phyloP scores from a whole-genome alignment of 2,797 vertebrate genomes.

The Emydoidea blandingii region DNA sequence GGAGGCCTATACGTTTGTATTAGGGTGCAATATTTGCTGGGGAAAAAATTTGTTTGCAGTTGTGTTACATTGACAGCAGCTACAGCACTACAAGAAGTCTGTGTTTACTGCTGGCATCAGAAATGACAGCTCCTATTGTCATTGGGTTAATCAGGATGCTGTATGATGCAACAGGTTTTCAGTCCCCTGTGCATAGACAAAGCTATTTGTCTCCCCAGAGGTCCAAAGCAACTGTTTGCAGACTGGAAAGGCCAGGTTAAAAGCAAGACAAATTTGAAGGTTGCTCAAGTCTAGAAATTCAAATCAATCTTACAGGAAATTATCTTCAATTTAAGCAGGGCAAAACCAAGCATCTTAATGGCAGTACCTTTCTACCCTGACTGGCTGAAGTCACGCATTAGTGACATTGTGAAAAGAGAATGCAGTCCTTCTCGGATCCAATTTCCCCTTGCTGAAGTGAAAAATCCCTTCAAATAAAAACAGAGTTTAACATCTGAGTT shows the following conservation, averaged over 20 bases:
- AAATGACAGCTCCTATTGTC: background rate
- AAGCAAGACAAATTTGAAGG: background rate
- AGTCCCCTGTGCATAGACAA: background rate
- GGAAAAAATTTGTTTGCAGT: background rate
- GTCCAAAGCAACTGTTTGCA: background rate
- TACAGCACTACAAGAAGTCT: background rate
- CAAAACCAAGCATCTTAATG: background rate
- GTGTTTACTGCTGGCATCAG: background rate
- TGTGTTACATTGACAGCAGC: background rate
- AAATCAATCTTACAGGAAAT: accelerated
- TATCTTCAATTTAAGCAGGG: background rate
- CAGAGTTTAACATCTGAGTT: background rate
- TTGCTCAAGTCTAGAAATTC: background rate
- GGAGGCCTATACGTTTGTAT: background rate
- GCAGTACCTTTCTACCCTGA: background rate
- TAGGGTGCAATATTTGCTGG: background rate
- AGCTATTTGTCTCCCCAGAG: background rate
- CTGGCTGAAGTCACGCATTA: accelerated
- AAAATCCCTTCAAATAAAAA: background rate
- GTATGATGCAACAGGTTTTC: background rate
- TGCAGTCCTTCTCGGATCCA: background rate
- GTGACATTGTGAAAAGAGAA: background rate
- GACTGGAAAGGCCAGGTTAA: accelerated
- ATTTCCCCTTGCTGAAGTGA: background rate
- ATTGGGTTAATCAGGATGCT: background rate